Conservation (phyloP, 2,888 invertebrate genomes). For the Macaria notata region DNA sequence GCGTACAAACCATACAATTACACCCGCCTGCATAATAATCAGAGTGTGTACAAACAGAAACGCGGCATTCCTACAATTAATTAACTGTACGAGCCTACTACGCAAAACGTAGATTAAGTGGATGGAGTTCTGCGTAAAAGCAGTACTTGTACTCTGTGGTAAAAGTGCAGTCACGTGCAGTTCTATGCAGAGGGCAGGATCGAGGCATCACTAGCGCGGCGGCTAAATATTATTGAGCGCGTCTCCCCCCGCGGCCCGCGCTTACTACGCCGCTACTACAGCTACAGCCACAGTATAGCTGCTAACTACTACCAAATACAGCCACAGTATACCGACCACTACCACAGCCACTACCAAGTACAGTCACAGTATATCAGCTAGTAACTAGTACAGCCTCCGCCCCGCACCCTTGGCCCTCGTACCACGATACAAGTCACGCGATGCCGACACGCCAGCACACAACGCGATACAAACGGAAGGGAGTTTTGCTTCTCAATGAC, state of each 20-base stretch:
- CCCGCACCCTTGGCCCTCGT: conserved; percentile 45
- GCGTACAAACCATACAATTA: too few species aligned
- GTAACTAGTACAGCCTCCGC: conserved; percentile 42
- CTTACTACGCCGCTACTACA: conserved; percentile 69
- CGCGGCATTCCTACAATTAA: too few species aligned
- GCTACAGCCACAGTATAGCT: conserved; percentile 36
- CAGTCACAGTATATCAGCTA: not conserved
- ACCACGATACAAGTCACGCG: conserved; percentile 39
- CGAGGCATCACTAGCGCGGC: conserved; percentile 4
- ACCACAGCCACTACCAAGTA: not conserved
- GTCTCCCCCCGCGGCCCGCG: conserved; percentile 41
- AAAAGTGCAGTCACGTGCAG: conserved; percentile 7
- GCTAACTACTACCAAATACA: conserved; percentile 30
- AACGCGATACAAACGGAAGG: not conserved
- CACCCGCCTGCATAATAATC: too few species aligned
- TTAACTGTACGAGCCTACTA: not conserved
- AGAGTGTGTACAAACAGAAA: too few species aligned
- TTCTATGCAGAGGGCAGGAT: conserved; percentile 22
- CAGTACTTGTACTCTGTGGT: too few species aligned
- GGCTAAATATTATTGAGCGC: conserved; percentile 49
- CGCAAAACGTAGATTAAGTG: not conserved
- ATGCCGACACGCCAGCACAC: conserved; percentile 15
- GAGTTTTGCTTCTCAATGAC: too few species aligned
- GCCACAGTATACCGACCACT: conserved; percentile 35
- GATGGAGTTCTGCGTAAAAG: not conserved